A percentile compares a stretch with the other conserved stretches of the same genome.
Conservation (phyloP, 2,797 vertebrate species). For the Lepus oiostolus region DNA sequence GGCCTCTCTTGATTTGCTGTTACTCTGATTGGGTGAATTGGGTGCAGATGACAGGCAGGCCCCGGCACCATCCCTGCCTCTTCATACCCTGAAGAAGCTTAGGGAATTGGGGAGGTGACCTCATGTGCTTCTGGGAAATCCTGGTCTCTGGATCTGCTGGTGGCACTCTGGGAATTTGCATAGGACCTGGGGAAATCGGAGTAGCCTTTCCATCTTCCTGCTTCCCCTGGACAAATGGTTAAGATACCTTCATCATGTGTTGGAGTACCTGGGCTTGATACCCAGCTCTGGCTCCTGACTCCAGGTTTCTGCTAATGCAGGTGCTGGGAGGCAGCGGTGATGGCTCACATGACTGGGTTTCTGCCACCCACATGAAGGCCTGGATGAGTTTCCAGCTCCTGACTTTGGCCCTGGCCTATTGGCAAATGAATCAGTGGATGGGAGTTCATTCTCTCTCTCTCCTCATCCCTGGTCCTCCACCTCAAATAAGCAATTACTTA, state of each 20-base stretch:
- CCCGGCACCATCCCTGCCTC: not conserved
- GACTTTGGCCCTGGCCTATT: too few relatives aligned
- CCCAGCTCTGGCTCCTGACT: too few relatives aligned
- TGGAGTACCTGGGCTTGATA: too few relatives aligned
- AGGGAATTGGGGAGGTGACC: not conserved
- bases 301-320: too few relatives aligned
- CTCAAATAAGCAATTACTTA: too few relatives aligned
- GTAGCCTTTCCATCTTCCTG: not conserved
- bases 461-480: too few relatives aligned
- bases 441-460: too few relatives aligned
- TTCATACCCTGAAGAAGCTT: not conserved
- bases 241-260: not conserved
- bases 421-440: too few relatives aligned
- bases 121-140: not conserved
- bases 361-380: too few relatives aligned
- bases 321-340: too few relatives aligned
- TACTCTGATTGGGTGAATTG: not conserved
- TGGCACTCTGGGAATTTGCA: not conserved
- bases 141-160: not conserved
- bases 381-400: too few relatives aligned
- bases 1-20: not conserved
- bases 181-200: not conserved
- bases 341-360: too few relatives aligned
- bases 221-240: not conserved
- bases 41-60: not conserved